Evolutionary conservation across 2,797 vertebrate species (phyloP).

Genomic region (Cephalopachus bancanus): DNA sequence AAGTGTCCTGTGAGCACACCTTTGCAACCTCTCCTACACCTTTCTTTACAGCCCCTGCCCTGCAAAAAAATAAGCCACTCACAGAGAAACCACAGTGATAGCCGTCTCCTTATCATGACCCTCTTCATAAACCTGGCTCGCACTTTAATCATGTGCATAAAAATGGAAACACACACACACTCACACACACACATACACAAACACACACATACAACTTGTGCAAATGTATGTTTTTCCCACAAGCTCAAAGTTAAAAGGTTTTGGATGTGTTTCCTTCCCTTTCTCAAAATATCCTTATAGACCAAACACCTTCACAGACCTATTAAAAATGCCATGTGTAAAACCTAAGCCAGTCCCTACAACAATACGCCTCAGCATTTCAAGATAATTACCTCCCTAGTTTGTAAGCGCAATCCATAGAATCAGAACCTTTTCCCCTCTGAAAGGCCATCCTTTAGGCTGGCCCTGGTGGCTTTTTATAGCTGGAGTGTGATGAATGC

Average conservation of each 20-base stretch:
- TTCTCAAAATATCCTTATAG: conserved; percentile 29
- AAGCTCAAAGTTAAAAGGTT: not conserved
- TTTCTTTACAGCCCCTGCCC: not conserved
- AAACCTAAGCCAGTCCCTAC: not conserved
- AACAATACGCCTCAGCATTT: not conserved
- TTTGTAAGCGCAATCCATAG: too few species aligned
- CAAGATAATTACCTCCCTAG: not conserved
- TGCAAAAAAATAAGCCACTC: not conserved
- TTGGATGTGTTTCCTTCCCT: not conserved
- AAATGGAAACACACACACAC: not conserved
- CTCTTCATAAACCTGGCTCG: not conserved
- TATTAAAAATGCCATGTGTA: conserved; percentile 17
- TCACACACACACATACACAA: too few species aligned
- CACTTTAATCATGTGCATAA: not conserved
- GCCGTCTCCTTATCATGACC: not conserved
- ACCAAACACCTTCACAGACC: not conserved
- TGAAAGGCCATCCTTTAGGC: not conserved
- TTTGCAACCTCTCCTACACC: not conserved
- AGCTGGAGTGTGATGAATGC: not conserved
- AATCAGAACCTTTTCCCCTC: not conserved
- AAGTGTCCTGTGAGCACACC: not conserved
- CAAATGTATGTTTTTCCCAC: not conserved
- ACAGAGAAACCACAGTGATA: fast-evolving
- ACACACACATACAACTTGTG: too few species aligned
- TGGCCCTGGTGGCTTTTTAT: conserved; percentile 8